These are phyloP conservation scores for Sylvia borin DNA, from an alignment of 2,797 vertebrate genomes.

Conservation along the genomic window DNA sequence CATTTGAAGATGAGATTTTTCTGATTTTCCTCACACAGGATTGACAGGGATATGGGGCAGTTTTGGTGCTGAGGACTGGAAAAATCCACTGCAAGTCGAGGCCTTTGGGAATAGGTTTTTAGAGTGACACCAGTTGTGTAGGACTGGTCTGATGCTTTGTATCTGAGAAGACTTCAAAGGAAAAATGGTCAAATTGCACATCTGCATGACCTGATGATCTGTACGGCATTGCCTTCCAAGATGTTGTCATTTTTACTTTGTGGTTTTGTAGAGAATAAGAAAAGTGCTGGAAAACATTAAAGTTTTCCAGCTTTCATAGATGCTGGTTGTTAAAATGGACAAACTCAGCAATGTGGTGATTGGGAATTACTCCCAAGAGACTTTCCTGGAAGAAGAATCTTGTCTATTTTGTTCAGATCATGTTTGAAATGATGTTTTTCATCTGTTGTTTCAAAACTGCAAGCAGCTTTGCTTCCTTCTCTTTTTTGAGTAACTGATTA, in stretches of 20 bases:
- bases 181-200: not conserved
- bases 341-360: not conserved
- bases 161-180: slow-evolving; percentile 6
- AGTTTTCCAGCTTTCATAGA: not conserved
- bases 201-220: not conserved
- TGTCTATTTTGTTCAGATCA: not conserved
- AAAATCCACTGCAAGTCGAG: not conserved
- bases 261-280: slow-evolving; percentile 1
- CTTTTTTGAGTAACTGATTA: not conserved
- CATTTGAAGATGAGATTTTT: not conserved
- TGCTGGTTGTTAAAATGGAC: not conserved
- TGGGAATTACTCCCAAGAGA: slow-evolving; percentile 4
- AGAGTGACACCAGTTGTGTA: not conserved
- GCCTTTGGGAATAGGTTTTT: not conserved
- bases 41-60: not conserved
- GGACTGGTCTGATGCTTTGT: not conserved
- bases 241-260: slow-evolving; percentile 17
- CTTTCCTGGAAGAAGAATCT: not conserved
- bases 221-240: not conserved
- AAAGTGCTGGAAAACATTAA: not conserved
- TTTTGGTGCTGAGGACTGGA: not conserved
- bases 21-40: not conserved
- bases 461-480: not conserved
- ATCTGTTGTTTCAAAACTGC: not conserved
- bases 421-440: not conserved